Base-by-base conservation (phyloP, 1,140 invertebrate species). In the Oncopodura yosiiana region DNA sequence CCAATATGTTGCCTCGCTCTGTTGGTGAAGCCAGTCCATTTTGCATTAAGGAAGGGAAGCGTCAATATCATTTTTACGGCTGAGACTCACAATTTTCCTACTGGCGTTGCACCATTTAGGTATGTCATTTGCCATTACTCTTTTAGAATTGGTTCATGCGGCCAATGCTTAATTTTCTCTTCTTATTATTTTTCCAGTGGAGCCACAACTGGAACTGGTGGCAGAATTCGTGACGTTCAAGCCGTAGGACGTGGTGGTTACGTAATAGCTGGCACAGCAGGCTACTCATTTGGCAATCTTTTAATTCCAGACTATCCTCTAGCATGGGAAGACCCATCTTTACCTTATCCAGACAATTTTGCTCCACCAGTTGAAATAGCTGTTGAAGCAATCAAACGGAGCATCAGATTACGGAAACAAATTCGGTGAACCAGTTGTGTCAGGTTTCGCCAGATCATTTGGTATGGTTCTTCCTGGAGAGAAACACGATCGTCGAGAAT, bases 331-430 rank as follows among this genome's bases (percentile, higher is more conserved):
- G 80, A 87, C 19, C 66, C 73, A 16, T 67, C 67, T n/a, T 77
- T 77, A 60, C 65, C 73, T 16, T 96, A 97, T 74, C 92, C 94
- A 1, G 70, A 70, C 14, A 95, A 95, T 59, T 91, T 99, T 76
- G 93, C 94, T 8, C 72, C 77, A 2, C 89, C 94, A 0, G 71
- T 92, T 6, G 82, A 91, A 68, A 81, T 94, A 49, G 78, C 90
- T 30, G 82, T 98, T 29, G 90, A 97, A 73, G 94, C 94, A 0
- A 94, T 90, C 69, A 95, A n/a, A 98, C 71, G 94, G 94, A 9
- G 94, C 94, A 12, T 96, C 92, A 0, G 94, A 98, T 73, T 99
- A 98, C 74, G 94, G 94, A 4, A 98, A 99, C 69, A 98, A 99
- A 74, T 99, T 98, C 75, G 94, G 94, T 1, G 94, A 98, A 70